Evolutionary conservation across 2,888 invertebrate species (phyloP).

Genomic region (Drosophila anceps): DNA sequence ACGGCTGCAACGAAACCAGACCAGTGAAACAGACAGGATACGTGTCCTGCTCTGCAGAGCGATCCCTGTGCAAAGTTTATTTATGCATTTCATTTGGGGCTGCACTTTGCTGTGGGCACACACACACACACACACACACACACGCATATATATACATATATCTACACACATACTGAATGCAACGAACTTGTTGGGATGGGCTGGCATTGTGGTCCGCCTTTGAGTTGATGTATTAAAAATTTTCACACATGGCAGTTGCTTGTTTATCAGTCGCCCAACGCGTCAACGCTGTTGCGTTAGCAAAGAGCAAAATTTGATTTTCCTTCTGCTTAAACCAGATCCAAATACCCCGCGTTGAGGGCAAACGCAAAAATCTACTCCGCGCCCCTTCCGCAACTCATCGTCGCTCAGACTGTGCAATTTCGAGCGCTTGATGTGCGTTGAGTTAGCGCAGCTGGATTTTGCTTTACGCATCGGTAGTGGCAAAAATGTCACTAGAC

Average conservation of each 20-base stretch:
- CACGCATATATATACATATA: neutral
- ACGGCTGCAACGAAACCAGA: slow-evolving; percentile 36
- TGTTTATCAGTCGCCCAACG: slow-evolving; percentile 53
- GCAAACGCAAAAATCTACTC: slow-evolving; percentile 1
- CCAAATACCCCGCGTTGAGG: slow-evolving; percentile 25
- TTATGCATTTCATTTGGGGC: slow-evolving; percentile 78
- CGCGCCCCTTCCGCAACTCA: neutral
- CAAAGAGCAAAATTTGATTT: slow-evolving; percentile 67
- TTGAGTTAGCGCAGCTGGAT: slow-evolving; percentile 31
- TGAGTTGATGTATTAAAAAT: slow-evolving; percentile 80
- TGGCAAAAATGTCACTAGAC: slow-evolving; percentile 27
- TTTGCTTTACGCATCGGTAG: slow-evolving; percentile 20
- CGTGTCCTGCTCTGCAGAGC: slow-evolving; percentile 36
- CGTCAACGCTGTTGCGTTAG: slow-evolving; percentile 23
- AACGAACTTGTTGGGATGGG: neutral
- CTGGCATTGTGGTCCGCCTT: slow-evolving; percentile 60
- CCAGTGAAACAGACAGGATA: slow-evolving; percentile 32
- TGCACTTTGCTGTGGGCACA: slow-evolving; percentile 50
- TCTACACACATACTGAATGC: slow-evolving; percentile 3
- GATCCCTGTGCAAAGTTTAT: slow-evolving; percentile 64
- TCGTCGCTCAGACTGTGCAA: slow-evolving; percentile 54
- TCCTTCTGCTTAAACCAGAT: slow-evolving; percentile 43
- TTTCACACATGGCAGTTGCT: slow-evolving; percentile 79
- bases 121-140: neutral
- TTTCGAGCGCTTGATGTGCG: slow-evolving; percentile 65